Evolutionary conservation across 2,113 vertebrate genomes (phyloP), one percentile per base, ranked within the genome.

Genomic region (Ailurus styani): DNA sequence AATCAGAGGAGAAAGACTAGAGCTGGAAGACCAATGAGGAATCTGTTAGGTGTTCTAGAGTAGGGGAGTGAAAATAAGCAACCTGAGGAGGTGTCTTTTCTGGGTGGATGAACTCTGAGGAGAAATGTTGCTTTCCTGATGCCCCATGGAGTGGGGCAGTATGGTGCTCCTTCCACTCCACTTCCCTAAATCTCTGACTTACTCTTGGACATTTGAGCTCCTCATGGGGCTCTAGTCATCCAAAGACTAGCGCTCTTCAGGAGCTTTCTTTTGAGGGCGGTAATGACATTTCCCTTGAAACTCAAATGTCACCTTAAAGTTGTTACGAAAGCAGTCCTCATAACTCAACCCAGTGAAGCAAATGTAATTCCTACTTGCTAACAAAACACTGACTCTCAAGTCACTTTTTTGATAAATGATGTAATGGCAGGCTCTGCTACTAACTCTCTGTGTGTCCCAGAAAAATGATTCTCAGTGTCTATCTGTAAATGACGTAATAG

Each of bases 331-430:
- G 68, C 84, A 87, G 84, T 86, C 62, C 23, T 42, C 6, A 11
- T 84, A 90, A 91, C 87, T 96, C 47, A 92, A 7, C 6, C 52
- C 55, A 20, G 68, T 75, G 81, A 97, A 92, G 52, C 83, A 90
- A 96, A 94, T 42, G 9, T 34, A 92, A 94, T 66, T 92, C 68
- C 62, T 66, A 85, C 50, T 88, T 86, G 93, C n/a, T 84, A 93
- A 97, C 15, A 57, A 83, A 96, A 87, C 52, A 84, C 23, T 83
- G 31, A 84, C 23, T 78, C 21, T 70, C 73, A 75, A 68, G 93
- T 77, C 23, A 13, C 17, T 90, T 90, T 95, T 95, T 68, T 84
- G 93, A 92, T 94, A 93, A 62, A 94, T 0, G 45, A 55, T 50
- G 81, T 12, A 89, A 50, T 13, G 27, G 47, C 50, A 75, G 42